phyloP scores from a whole-genome alignment of 1,140 invertebrate genomes.

The Pinna nobilis region DNA sequence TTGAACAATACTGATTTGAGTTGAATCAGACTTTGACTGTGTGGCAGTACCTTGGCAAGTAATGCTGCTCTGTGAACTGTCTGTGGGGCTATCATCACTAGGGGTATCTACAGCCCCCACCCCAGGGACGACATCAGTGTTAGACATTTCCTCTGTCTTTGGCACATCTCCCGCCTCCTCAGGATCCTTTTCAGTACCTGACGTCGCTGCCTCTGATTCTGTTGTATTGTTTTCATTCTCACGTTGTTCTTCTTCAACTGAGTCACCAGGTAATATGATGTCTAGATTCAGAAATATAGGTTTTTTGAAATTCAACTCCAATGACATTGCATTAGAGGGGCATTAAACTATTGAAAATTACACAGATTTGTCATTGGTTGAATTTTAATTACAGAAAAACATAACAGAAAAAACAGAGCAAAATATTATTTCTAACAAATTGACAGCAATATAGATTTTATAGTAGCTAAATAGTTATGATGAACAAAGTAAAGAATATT shows the following conservation, averaged over 20 bases:
- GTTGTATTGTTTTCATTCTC: neutral
- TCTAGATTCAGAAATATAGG: no score
- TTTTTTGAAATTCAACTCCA: neutral
- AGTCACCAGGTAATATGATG: constrained; percentile 47
- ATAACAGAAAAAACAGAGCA: no score
- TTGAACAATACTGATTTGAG: neutral
- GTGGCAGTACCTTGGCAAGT: neutral
- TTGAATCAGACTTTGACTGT: neutral
- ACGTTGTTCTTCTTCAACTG: constrained; percentile 22
- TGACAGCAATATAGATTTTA: no score
- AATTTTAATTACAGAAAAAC: no score
- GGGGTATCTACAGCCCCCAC: neutral
- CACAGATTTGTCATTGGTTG: no score
- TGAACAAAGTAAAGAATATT: no score
- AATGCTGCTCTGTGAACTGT: neutral
- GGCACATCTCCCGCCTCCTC: neutral
- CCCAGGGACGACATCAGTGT: neutral
- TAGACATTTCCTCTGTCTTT: neutral
- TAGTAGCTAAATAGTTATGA: no score
- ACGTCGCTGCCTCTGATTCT: neutral
- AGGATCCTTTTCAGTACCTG: neutral
- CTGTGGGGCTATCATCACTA: neutral
- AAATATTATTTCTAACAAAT: no score
- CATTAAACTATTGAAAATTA: no score
- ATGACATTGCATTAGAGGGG: neutral